Percentiles rank a stretch among this genome's conserved stretches.
Conservation (phyloP, 2,113 vertebrate species). For the Tichodroma muraria region DNA sequence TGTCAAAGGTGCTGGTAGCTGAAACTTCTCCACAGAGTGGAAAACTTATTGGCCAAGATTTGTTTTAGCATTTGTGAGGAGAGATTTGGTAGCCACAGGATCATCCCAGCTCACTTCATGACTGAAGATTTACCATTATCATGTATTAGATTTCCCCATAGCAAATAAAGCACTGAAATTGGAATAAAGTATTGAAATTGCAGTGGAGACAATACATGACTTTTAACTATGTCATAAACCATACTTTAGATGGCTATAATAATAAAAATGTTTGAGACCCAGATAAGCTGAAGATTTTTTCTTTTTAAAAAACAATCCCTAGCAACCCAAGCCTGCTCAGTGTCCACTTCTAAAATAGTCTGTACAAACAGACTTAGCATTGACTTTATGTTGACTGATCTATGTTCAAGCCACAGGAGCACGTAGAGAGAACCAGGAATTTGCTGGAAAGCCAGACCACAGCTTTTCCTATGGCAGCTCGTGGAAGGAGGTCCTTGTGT, state of each 20-base stretch:
- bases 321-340: not conserved
- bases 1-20: not conserved
- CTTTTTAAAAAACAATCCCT: not conserved
- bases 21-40: not conserved
- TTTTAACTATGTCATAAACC: not conserved
- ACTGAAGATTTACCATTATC: not conserved
- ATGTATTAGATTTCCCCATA: not conserved
- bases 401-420: not conserved
- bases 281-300: not conserved
- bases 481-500: not conserved
- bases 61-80: not conserved
- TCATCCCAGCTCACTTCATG: not conserved
- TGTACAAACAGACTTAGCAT: not conserved
- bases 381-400: not conserved
- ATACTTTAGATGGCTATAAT: not conserved
- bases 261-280: not conserved
- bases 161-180: not conserved
- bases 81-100: not conserved
- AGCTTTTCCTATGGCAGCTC: not conserved
- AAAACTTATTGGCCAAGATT: not conserved
- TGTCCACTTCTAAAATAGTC: not conserved
- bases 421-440: fast-evolving
- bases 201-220: not conserved
- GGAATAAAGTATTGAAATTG: constrained; percentile 3
- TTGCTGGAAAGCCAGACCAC: not conserved